A percentile compares a stretch with the other conserved stretches of the same genome.
These are phyloP conservation scores for Butorides virescens DNA, from an alignment of 2,113 vertebrate genomes.

Conservation along the genomic window DNA sequence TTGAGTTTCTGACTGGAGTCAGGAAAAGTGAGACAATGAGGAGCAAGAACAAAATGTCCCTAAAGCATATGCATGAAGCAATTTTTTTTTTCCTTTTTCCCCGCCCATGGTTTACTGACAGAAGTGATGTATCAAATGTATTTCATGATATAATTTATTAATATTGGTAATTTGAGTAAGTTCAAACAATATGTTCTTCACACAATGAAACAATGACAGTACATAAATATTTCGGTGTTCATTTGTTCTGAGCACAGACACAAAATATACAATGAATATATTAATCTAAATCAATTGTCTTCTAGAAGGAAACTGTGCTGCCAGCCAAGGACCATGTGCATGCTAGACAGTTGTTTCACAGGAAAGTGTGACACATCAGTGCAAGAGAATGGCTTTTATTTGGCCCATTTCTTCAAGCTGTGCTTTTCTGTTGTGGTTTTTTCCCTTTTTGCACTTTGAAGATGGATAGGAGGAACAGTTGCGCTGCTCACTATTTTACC, in stretches of 20 bases:
- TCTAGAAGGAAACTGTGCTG: neutral
- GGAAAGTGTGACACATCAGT: neutral
- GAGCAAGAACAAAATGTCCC: slow-evolving; percentile 32
- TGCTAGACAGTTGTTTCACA: neutral
- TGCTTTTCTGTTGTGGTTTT: neutral
- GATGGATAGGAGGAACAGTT: neutral
- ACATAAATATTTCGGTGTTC: neutral
- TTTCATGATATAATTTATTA: neutral
- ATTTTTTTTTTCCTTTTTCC: neutral
- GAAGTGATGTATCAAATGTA: neutral
- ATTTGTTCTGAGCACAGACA: neutral
- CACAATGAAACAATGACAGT: neutral
- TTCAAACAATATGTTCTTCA: neutral
- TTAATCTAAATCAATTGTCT: neutral
- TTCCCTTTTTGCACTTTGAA: neutral
- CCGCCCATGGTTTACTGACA: neutral
- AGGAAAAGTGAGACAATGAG: slow-evolving; percentile 20
- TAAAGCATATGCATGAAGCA: neutral
- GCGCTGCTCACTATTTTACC: neutral
- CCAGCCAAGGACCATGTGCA: neutral
- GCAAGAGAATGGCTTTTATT: neutral
- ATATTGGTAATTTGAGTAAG: neutral
- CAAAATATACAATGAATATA: neutral
- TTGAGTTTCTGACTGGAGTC: neutral
- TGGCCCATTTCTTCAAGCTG: neutral